These are phyloP conservation scores for Aphelenchoides fujianensis DNA, from an alignment of 1,140 invertebrate genomes.

Conservation along the genomic window DNA sequence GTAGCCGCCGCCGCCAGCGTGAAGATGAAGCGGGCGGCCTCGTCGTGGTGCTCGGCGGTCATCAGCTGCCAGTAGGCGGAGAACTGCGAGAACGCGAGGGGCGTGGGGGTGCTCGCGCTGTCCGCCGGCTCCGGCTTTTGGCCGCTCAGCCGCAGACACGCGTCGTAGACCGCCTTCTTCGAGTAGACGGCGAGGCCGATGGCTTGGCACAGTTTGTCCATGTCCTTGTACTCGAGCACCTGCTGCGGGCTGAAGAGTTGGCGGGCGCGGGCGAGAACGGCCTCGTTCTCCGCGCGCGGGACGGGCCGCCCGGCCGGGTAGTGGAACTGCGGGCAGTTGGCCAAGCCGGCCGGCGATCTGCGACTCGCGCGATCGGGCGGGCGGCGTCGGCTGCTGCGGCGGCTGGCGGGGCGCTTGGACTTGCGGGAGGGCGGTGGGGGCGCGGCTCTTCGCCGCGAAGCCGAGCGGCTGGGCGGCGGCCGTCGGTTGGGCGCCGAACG, in stretches of 20 bases:
- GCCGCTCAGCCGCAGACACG: constrained; percentile 41
- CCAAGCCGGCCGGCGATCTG: neutral
- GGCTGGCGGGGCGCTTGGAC: neutral
- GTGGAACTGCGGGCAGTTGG: constrained; percentile 36
- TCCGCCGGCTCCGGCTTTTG: neutral
- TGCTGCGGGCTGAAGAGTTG: constrained; percentile 24
- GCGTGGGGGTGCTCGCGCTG: constrained; percentile 8
- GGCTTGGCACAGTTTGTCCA: constrained; percentile 38
- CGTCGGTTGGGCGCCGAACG: neutral
- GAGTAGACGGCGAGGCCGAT: constrained; percentile 39
- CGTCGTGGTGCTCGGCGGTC: constrained; percentile 72
- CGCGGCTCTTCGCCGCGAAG: neutral
- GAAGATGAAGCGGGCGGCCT: constrained; percentile 81
- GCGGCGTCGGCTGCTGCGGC: neutral
- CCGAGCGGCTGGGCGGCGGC: neutral
- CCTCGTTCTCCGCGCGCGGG: constrained; percentile 39
- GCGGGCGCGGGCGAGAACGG: constrained; percentile 22
- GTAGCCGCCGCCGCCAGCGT: constrained; percentile 67
- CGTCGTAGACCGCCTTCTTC: constrained; percentile 45
- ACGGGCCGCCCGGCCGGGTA: constrained; percentile 40
- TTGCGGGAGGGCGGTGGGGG: neutral
- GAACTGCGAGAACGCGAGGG: constrained; percentile 51
- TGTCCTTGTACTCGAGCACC: constrained; percentile 28
- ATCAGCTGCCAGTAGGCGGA: constrained; percentile 49
- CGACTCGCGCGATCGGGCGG: neutral